Conservation (phyloP, 2,888 invertebrate species). For the Endomychus coccineus region DNA sequence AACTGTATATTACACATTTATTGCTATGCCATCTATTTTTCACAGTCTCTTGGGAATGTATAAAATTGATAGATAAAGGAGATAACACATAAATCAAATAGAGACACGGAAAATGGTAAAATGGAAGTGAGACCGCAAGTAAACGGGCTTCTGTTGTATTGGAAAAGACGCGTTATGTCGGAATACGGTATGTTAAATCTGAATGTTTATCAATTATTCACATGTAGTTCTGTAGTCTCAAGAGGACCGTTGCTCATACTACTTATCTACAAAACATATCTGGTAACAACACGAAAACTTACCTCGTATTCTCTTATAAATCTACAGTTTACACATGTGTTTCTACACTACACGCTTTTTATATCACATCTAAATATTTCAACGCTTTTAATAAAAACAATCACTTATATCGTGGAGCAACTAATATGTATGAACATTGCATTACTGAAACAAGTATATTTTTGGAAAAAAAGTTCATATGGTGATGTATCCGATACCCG, state of each 20-base stretch:
- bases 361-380: too few relatives aligned
- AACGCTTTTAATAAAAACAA: too few relatives aligned
- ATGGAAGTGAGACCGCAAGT: slow-evolving; percentile 22
- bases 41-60: slow-evolving; percentile 20
- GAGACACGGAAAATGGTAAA: slow-evolving; percentile 25
- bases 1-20: too few relatives aligned
- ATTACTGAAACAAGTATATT: too few relatives aligned
- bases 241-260: slow-evolving; percentile 32
- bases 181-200: slow-evolving; percentile 39
- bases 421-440: too few relatives aligned
- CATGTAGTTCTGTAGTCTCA: slow-evolving; percentile 32
- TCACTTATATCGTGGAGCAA: too few relatives aligned
- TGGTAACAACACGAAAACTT: slow-evolving; percentile 29
- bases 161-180: slow-evolving; percentile 29
- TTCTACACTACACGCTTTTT: too few relatives aligned
- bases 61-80: slow-evolving; percentile 34
- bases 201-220: slow-evolving; percentile 41
- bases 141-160: slow-evolving; percentile 28
- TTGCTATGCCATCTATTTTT: too few relatives aligned
- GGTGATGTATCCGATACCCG: too few relatives aligned
- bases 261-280: slow-evolving; percentile 32
- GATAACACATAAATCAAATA: slow-evolving; percentile 36
- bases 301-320: slow-evolving; percentile 18
- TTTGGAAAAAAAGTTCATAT: too few relatives aligned
- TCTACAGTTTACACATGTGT: slow-evolving; percentile 9